Percentiles rank a stretch among this genome's conserved stretches.
These are phyloP conservation scores for Zeus faber DNA, from an alignment of 2,113 vertebrate genomes.

Conservation along the genomic window DNA sequence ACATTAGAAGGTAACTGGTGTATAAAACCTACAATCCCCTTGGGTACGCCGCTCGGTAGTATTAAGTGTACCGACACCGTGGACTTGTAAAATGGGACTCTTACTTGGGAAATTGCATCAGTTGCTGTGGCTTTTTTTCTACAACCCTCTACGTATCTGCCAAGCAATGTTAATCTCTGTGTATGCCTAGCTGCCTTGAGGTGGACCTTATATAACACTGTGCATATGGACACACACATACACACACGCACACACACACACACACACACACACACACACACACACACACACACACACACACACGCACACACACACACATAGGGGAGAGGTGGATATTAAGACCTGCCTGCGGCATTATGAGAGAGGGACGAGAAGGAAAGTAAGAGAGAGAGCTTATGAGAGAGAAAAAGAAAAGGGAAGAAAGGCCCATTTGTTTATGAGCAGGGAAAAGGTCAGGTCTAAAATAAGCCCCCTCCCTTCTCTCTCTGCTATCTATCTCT, in stretches of 20 bases:
- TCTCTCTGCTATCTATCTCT: no score
- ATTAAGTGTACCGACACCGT: no score
- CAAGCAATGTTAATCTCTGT: conserved; percentile 27
- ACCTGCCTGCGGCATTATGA: neutral
- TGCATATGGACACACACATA: neutral
- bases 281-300: no score
- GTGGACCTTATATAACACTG: conserved; percentile 28
- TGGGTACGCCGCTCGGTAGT: no score
- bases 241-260: conserved; percentile 14
- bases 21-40: no score
- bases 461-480: conserved; percentile 9
- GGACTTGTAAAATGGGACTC: no score
- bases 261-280: conserved; percentile 11
- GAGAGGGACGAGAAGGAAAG: conserved; percentile 1
- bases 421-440: conserved; percentile 10
- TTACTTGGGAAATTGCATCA: conserved; percentile 29
- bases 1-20: no score
- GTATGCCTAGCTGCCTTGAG: conserved; percentile 21
- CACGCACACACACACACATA: no score
- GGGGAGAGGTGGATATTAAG: conserved; percentile 14
- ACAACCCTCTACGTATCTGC: neutral
- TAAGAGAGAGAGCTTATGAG: neutral
- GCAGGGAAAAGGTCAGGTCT: conserved; percentile 20
- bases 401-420: conserved; percentile 3
- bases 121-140: neutral